Evolutionary conservation across 30 jellyfish, hydroid and myxozoan species (phyloP).

Genomic region (Aurelia aurita complex sp. Pacific): DNA sequence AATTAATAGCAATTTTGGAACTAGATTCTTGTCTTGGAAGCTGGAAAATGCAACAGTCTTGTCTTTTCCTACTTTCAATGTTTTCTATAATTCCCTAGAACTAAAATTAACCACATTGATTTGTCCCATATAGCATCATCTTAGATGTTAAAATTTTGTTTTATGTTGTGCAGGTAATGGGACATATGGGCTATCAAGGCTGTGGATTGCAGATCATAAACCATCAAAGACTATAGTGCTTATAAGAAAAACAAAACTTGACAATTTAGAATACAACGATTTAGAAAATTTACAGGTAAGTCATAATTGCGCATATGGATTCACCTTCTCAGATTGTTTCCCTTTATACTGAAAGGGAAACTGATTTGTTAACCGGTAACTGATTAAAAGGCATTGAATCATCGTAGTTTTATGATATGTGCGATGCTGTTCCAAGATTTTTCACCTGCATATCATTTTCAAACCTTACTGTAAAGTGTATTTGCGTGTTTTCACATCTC

Average conservation of each 20-base stretch:
- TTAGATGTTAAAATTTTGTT: neutral
- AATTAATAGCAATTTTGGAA: too few relatives aligned
- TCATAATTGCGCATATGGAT: neutral
- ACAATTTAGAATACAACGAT: conserved; percentile 33
- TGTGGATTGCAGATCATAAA: conserved; percentile 72
- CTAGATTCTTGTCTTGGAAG: neutral
- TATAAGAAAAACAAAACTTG: conserved; percentile 55
- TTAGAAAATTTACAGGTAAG: conserved; percentile 65
- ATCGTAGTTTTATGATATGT: too few relatives aligned
- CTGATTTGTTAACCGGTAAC: too few relatives aligned
- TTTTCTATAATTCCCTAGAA: neutral
- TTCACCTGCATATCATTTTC: too few relatives aligned
- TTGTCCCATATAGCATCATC: too few relatives aligned
- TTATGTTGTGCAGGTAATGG: conserved; percentile 56
- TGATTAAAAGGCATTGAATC: too few relatives aligned
- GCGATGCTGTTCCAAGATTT: too few relatives aligned
- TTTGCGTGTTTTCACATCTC: too few relatives aligned
- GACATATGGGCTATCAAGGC: conserved; percentile 66
- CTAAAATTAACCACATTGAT: too few relatives aligned
- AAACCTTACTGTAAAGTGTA: too few relatives aligned
- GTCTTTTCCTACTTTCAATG: neutral
- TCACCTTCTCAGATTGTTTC: too few relatives aligned
- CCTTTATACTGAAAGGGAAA: too few relatives aligned
- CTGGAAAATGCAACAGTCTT: neutral
- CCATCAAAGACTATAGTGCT: conserved; percentile 31